Evolutionary conservation across 2,888 invertebrate species (phyloP), one percentile per base, ranked within the genome.

Genomic region (Octonoba sinensis): DNA sequence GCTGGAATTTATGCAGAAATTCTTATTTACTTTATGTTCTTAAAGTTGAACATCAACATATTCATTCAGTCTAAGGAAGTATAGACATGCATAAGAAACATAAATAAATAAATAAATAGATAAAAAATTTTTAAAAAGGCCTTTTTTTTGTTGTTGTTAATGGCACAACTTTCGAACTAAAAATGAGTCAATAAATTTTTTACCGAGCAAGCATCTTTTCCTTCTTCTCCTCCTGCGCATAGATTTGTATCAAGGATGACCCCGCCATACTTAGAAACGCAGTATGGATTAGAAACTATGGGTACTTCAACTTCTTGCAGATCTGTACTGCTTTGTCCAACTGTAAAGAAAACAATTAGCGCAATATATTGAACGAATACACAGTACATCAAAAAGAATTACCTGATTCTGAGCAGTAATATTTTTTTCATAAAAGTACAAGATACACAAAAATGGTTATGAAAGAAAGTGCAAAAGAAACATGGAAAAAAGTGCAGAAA

Each of bases 191-290:
- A 22, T 59, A 6, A 20, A n/a, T 59, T 16, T 13, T 22, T 57
- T 74, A 81, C 81, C 54, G 59, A 16, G 27, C 83, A 83, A 6
- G 83, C 59, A 67, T 83, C 81, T 64, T 64, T 71, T 6, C 66
- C 67, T 46, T 82, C 60, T 20, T 76, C 65, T 16, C 76, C 83
- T 3, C 79, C 74, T 16, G 83, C 82, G 22, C 82, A 82, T 12
- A 82, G 20, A 65, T 76, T 82, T n/a, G 82, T 77, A 27, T 82
- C 82, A 15, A 66, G 60, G 22, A 82, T 72, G 15, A 77, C 46
- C 1, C 67, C 73, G 15, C 72, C 72, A 18, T 82, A 82, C 24
- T 65, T 77, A 6, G 54, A 44, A n/a, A 59, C 54, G 24, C 82
- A 82, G 3, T 65, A 44, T 1, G 82, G 49, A 67, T 66, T 49